Conservation (phyloP, 2,888 invertebrate genomes). For the Dione juno region DNA sequence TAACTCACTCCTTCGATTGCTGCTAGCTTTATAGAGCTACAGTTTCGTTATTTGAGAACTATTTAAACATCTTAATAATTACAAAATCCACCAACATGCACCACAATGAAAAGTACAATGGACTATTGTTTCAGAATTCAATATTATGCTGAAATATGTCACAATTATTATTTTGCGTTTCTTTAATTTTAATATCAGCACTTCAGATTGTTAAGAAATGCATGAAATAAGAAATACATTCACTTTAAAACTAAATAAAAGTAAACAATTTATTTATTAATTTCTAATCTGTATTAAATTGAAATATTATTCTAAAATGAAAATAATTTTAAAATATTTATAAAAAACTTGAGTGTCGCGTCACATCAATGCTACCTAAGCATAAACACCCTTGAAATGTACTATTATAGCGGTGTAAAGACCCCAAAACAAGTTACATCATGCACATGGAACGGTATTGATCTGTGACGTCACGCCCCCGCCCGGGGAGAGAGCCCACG, state of each 20-base stretch:
- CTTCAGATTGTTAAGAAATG: not conserved
- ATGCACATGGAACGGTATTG: conserved; percentile 50
- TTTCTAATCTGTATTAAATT: no score
- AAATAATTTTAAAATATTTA: not conserved
- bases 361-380: conserved; percentile 15
- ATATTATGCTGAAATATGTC: conserved; percentile 1
- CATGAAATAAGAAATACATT: not conserved
- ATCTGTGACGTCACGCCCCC: conserved; percentile 57
- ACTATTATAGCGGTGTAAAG: conserved; percentile 42
- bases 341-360: not conserved
- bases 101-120: conserved; percentile 2
- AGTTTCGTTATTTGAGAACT: not conserved
- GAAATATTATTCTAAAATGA: no score
- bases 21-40: not conserved
- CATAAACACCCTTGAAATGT: conserved; percentile 47
- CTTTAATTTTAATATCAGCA: not conserved
- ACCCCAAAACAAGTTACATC: conserved; percentile 51
- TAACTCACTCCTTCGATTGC: not conserved
- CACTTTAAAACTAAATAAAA: not conserved
- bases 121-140: conserved; percentile 10
- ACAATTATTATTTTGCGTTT: not conserved
- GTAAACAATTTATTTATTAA: no score
- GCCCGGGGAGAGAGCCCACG: conserved; percentile 42
- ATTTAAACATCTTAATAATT: not conserved
- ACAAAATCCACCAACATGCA: not conserved